Evolutionary conservation across 1,140 invertebrate genomes (phyloP).

Genomic region (Gryon sp.): DNA sequence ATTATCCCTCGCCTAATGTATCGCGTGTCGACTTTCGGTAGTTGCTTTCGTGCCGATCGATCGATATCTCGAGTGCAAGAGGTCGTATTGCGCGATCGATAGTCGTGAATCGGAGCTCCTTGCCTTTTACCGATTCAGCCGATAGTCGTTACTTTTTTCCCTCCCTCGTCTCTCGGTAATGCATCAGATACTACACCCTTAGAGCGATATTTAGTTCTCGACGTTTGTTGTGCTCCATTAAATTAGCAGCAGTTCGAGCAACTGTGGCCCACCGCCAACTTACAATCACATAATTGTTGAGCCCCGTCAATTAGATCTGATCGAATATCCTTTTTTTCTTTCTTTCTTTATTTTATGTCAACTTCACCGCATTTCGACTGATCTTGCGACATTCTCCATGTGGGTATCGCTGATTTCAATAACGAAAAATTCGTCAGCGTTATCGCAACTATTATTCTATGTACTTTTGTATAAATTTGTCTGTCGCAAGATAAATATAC

Average conservation of each 20-base stretch:
- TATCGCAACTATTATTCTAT: conserved; percentile 2
- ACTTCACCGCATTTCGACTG: conserved; percentile 5
- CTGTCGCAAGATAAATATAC: conserved; percentile 3
- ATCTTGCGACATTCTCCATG: conserved; percentile 9
- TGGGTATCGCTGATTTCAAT: background rate
- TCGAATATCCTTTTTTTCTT: too few relatives aligned
- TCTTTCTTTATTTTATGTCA: too few relatives aligned
- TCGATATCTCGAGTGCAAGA: conserved; percentile 58
- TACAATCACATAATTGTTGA: conserved; percentile 5
- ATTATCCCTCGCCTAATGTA: conserved; percentile 55
- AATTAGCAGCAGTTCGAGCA: conserved; percentile 25
- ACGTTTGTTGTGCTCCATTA: conserved; percentile 54
- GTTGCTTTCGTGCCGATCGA: conserved; percentile 60
- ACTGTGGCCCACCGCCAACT: background rate
- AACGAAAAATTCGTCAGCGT: conserved; percentile 5
- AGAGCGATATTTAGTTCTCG: conserved; percentile 44
- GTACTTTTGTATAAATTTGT: conserved; percentile 18
- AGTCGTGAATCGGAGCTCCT: conserved; percentile 56
- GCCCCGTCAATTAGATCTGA: conserved; percentile 24
- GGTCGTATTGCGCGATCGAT: conserved; percentile 64
- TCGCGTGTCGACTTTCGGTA: conserved; percentile 65
- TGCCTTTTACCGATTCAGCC: conserved; percentile 50
- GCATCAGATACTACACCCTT: conserved; percentile 54
- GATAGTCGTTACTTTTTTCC: conserved; percentile 53
- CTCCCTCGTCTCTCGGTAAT: conserved; percentile 34